phyloP scores from a whole-genome alignment of 2,113 vertebrate species.

The Peromyscus californicus region DNA sequence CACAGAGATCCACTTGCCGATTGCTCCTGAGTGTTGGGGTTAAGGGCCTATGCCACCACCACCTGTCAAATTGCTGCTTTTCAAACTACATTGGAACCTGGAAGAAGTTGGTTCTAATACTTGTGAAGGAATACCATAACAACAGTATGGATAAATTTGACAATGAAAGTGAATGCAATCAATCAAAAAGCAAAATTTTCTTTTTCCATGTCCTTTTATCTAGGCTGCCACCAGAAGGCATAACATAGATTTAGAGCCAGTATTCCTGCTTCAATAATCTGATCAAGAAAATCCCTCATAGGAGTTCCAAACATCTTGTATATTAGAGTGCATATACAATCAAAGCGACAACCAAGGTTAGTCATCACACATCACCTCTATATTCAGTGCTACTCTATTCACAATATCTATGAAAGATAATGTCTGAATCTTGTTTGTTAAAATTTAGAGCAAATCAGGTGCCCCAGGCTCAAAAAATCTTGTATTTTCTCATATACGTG shows the following conservation, averaged over 20 bases:
- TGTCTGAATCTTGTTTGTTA: neutral
- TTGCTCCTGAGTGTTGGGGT: too few relatives aligned
- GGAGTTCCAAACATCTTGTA: neutral
- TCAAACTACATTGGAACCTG: neutral
- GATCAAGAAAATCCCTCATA: neutral
- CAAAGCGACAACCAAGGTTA: neutral
- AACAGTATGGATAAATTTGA: neutral
- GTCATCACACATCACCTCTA: neutral
- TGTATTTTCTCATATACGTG: neutral
- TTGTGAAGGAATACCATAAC: neutral
- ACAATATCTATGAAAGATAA: neutral
- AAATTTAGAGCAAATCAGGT: neutral
- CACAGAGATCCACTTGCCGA: too few relatives aligned
- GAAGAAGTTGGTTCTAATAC: neutral
- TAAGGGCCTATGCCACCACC: too few relatives aligned
- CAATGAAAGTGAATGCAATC: neutral
- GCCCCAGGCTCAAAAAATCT: neutral
- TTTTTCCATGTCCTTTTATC: neutral
- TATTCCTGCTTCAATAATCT: neutral
- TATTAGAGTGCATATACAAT: neutral
- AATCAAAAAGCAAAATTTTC: neutral
- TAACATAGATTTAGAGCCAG: neutral
- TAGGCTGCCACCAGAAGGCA: neutral
- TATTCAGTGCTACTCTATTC: neutral
- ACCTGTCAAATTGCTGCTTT: neutral